These are phyloP conservation scores for Heterochromis multidens DNA, from an alignment of 2,113 vertebrate genomes.

Conservation along the genomic window DNA sequence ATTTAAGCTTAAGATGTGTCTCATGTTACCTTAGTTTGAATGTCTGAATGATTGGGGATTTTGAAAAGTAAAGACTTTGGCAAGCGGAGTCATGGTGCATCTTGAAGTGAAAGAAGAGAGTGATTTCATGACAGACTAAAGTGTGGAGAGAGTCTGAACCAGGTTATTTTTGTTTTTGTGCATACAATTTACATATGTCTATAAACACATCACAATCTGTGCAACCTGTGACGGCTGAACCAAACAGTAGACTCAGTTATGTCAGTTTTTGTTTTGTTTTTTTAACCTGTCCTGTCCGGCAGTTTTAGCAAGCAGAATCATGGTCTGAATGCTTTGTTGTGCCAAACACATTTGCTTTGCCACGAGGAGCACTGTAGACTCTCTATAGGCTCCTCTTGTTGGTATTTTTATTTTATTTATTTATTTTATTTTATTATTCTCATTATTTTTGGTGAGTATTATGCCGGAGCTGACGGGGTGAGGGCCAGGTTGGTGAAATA, in stretches of 20 bases:
- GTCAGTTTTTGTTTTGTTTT: rapidly evolving
- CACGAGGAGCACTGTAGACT: no score
- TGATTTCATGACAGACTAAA: no score
- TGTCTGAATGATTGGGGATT: not conserved
- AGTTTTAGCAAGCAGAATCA: no score
- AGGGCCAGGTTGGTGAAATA: no score
- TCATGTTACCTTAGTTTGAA: not conserved
- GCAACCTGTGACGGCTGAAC: not conserved
- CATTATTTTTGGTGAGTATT: no score
- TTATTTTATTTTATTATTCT: no score
- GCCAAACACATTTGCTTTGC: no score
- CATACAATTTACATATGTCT: not conserved
- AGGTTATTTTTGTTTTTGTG: not conserved
- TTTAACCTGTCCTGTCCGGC: no score
- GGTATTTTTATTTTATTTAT: no score
- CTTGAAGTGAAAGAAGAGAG: not conserved
- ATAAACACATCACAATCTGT: not conserved
- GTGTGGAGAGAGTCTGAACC: not conserved
- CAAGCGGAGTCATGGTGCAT: not conserved
- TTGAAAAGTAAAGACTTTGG: not conserved
- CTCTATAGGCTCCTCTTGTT: no score
- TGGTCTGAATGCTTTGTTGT: no score
- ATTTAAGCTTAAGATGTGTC: not conserved
- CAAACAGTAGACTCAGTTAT: not conserved
- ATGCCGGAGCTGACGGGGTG: no score